A percentile compares a stretch with the other conserved stretches of the same genome.
Evolutionary conservation across 2,888 invertebrate genomes (phyloP).

Genomic region (Idaea straminata): DNA sequence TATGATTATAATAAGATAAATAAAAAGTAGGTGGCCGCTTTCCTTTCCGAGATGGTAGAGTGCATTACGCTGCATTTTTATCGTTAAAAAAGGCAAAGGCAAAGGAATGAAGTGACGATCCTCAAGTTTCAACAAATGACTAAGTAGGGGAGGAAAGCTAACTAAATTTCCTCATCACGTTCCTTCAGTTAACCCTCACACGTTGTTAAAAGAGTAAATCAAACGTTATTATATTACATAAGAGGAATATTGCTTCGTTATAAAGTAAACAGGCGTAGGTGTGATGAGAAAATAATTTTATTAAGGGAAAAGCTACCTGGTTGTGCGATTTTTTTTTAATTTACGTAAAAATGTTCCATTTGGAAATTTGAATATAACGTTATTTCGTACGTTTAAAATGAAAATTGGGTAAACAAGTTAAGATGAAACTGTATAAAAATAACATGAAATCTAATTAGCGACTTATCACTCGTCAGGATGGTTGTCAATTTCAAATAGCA

Average conservation of each 20-base stretch:
- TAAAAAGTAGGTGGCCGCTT: too few relatives aligned
- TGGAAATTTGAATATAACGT: too few relatives aligned
- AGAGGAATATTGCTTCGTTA: background rate
- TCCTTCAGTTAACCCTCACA: background rate
- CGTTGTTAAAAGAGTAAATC: background rate
- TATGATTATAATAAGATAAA: too few relatives aligned
- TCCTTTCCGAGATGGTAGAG: background rate
- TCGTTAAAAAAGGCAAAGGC: background rate
- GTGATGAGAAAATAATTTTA: background rate
- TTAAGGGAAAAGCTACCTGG: background rate
- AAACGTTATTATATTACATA: background rate
- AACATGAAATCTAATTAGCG: too few relatives aligned
- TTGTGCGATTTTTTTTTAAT: background rate
- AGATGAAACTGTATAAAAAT: too few relatives aligned
- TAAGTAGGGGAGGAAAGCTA: background rate
- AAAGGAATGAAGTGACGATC: background rate
- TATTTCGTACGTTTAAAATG: too few relatives aligned
- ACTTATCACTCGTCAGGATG: too few relatives aligned
- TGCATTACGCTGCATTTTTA: background rate
- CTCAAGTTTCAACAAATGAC: background rate
- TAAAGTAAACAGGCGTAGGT: background rate
- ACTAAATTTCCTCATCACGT: background rate
- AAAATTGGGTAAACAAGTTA: too few relatives aligned
- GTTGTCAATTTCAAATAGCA: too few relatives aligned
- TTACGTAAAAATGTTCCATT: too few relatives aligned